Percentiles rank a stretch among this genome's conserved stretches.
Conservation (phyloP, 1,140 invertebrate species). For the Colletes gigas region DNA sequence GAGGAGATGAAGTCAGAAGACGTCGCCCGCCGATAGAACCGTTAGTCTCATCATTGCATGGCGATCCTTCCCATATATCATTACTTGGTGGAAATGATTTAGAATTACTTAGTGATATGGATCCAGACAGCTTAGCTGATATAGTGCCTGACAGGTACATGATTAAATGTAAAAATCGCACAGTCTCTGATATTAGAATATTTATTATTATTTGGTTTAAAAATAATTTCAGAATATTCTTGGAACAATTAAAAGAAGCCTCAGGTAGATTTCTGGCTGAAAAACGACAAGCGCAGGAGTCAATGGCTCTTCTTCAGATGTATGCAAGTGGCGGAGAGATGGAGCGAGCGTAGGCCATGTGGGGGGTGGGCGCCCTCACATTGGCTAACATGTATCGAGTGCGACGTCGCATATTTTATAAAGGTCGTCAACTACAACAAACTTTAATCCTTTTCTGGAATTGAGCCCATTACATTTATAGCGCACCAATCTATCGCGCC, state of each 20-base stretch:
- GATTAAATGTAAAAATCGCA: constrained; percentile 8
- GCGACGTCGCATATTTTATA: constrained; percentile 77
- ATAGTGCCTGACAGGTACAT: constrained; percentile 87
- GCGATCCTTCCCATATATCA: constrained; percentile 90
- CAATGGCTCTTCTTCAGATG: constrained; percentile 87
- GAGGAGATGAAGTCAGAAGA: constrained; percentile 82
- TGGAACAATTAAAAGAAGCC: constrained; percentile 91
- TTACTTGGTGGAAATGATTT: constrained; percentile 90
- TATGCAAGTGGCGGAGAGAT: constrained; percentile 79
- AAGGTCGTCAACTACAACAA: constrained; percentile 77
- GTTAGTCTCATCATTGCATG: constrained; percentile 87
- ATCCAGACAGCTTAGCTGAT: constrained; percentile 90
- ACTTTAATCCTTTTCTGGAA: constrained; percentile 78
- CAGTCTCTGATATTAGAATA: neutral
- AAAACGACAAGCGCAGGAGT: constrained; percentile 91
- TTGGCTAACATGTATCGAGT: constrained; percentile 79
- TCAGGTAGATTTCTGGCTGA: constrained; percentile 90
- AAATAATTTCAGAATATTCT: constrained; percentile 84
- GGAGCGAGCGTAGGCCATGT: constrained; percentile 81
- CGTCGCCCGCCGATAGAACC: constrained; percentile 72
- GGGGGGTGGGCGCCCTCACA: constrained; percentile 80
- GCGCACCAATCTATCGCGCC: constrained; percentile 15
- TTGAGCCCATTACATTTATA: constrained; percentile 71
- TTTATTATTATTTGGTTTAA: neutral
- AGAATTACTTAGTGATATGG: constrained; percentile 91